Conservation (phyloP, 2,113 vertebrate species). For the Salvator merianae region DNA sequence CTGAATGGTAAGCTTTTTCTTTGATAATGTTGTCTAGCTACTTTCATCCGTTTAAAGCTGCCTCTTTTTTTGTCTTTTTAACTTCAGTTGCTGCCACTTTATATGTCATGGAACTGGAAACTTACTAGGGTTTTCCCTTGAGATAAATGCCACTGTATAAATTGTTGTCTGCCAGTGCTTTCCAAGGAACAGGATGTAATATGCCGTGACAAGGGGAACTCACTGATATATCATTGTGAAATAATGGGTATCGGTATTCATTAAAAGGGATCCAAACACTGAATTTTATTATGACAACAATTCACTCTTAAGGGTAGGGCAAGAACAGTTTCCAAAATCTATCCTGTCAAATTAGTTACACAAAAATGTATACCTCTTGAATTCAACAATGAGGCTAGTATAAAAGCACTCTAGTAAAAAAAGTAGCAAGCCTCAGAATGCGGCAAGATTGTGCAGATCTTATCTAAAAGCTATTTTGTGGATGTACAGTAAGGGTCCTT, state of each 20-base stretch:
- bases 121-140: background rate
- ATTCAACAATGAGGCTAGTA: background rate
- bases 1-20: constrained; percentile 85
- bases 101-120: background rate
- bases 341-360: background rate
- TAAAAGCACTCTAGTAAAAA: background rate
- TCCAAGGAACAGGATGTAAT: background rate
- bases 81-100: background rate
- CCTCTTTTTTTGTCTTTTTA: background rate
- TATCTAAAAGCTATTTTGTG: background rate
- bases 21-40: no score
- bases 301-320: background rate
- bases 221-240: background rate
- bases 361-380: background rate
- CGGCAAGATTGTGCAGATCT: background rate
- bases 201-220: background rate
- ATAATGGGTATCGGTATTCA: background rate
- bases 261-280: background rate
- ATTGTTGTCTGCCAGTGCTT: background rate
- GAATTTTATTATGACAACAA: background rate
- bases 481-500: background rate
- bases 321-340: background rate
- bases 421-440: background rate
- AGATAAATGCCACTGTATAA: background rate
- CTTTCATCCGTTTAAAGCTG: background rate